Conservation (phyloP, 2,113 vertebrate species). For the Isichthys henryi region DNA sequence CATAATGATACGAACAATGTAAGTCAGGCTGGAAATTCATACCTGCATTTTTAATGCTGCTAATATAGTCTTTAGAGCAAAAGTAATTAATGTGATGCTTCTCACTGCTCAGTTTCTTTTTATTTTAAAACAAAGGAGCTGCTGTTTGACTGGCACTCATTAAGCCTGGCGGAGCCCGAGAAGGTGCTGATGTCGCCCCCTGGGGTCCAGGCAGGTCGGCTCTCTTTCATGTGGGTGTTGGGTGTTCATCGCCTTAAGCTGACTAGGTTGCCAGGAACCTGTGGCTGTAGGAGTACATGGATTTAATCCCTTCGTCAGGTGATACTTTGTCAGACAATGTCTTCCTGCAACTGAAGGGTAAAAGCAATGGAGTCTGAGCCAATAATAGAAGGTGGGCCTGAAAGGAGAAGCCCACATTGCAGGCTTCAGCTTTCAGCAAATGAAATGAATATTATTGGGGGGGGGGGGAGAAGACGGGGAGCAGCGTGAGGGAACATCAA, state of each 20-base stretch:
- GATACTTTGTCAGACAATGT: not conserved
- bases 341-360: not conserved
- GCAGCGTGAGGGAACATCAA: not conserved
- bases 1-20: not conserved
- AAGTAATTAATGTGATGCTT: not conserved
- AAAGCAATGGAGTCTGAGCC: not conserved
- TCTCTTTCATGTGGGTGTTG: not conserved
- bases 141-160: not conserved
- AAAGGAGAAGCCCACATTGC: not conserved
- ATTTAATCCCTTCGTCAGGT: not conserved
- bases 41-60: not conserved
- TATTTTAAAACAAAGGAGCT: not conserved
- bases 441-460: not conserved
- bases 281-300: not conserved
- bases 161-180: not conserved
- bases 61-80: not conserved
- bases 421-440: not conserved
- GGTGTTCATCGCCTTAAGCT: not conserved
- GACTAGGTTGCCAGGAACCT: not conserved
- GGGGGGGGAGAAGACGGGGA: not conserved
- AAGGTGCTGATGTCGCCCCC: not conserved
- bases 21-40: not conserved
- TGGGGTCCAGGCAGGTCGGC: not conserved
- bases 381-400: not conserved
- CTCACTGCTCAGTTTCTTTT: not conserved